phyloP scores from a whole-genome alignment of 1,140 invertebrate genomes.

The Saccostrea glomerata region DNA sequence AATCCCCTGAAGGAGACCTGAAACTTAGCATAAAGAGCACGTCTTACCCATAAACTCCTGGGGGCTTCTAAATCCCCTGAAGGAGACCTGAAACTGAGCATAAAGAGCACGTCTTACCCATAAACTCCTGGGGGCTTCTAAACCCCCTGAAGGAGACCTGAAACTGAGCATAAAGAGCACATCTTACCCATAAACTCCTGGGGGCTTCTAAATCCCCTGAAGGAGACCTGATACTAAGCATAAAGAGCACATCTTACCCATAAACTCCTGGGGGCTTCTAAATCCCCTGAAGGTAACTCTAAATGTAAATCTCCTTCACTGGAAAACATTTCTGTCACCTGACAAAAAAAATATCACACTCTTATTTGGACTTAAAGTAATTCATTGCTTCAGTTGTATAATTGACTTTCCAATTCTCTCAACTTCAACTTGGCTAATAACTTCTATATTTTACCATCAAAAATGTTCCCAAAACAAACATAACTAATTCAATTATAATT shows the following conservation, averaged over 20 bases:
- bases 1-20: neutral
- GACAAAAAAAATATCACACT: slow-evolving; percentile 57
- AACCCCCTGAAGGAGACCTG: neutral
- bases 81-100: neutral
- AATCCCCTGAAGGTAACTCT: slow-evolving; percentile 90
- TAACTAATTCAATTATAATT: no score
- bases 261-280: slow-evolving; percentile 87
- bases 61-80: slow-evolving; percentile 83
- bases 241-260: slow-evolving; percentile 82
- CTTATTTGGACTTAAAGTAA: no score
- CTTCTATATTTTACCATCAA: no score
- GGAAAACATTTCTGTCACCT: slow-evolving; percentile 93
- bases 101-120: slow-evolving; percentile 82
- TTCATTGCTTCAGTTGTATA: no score
- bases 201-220: slow-evolving; percentile 87
- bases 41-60: slow-evolving; percentile 86
- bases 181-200: slow-evolving; percentile 86
- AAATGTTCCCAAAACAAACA: no score
- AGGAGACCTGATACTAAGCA: neutral
- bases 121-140: slow-evolving; percentile 87
- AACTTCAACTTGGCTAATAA: no score
- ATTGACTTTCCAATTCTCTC: no score
- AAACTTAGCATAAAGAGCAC: neutral
- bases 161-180: neutral
- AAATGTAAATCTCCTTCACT: slow-evolving; percentile 94